Conservation (phyloP, 2,888 invertebrate genomes). For the Parochlus steinenii region DNA sequence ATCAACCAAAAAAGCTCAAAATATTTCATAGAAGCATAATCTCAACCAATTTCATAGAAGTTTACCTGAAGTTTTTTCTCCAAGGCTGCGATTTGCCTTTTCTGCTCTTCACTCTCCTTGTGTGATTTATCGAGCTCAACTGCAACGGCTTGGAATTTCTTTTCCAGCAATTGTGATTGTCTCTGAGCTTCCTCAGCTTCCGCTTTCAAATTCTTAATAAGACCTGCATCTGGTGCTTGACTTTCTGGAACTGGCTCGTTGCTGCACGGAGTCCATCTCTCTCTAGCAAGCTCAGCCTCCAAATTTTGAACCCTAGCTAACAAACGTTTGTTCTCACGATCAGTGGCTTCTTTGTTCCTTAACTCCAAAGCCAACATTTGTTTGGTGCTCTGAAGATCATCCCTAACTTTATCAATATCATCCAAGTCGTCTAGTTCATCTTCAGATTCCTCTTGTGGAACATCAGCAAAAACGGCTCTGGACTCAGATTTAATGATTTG, state of each 20-base stretch:
- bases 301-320: conserved; percentile 61
- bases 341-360: conserved; percentile 69
- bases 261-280: conserved; percentile 32
- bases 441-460: conserved; percentile 32
- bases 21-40: too few species aligned
- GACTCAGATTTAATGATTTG: conserved; percentile 72
- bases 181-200: conserved; percentile 63
- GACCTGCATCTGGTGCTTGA: conserved; percentile 41
- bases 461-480: conserved; percentile 37
- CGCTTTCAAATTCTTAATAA: conserved; percentile 49
- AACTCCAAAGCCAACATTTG: conserved; percentile 77
- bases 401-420: conserved; percentile 78
- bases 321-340: conserved; percentile 71
- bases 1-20: too few species aligned
- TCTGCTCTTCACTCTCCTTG: conserved; percentile 63
- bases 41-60: too few species aligned
- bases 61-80: conserved; percentile 55
- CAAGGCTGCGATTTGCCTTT: conserved; percentile 55
- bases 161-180: conserved; percentile 63
- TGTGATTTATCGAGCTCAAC: conserved; percentile 60
- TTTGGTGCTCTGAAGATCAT: conserved; percentile 82
- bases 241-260: conserved; percentile 18
- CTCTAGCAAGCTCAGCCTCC: conserved; percentile 65
- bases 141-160: conserved; percentile 56
- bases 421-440: conserved; percentile 73